Evolutionary conservation across 2,797 vertebrate genomes (phyloP).

Genomic region (Prionace glauca): DNA sequence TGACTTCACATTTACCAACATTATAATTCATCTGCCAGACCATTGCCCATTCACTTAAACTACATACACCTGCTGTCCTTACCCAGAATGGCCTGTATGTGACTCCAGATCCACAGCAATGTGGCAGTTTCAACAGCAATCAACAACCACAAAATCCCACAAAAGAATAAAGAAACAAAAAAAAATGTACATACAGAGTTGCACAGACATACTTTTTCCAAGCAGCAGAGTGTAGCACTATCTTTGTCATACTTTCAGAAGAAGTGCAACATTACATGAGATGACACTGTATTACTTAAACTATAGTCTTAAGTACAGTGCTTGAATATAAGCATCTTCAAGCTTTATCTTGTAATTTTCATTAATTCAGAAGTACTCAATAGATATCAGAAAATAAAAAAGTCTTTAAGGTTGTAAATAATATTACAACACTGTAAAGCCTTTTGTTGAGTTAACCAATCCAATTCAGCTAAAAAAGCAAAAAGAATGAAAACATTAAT

Average conservation of each 20-base stretch:
- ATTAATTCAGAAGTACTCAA: neutral
- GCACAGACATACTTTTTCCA: neutral
- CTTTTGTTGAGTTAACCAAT: neutral
- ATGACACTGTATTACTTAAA: neutral
- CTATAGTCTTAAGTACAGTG: neutral
- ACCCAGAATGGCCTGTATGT: too few relatives aligned
- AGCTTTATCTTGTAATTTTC: neutral
- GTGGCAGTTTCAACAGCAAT: too few relatives aligned
- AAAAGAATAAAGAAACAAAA: neutral
- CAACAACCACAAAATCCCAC: too few relatives aligned
- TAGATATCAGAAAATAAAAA: neutral
- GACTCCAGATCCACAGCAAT: too few relatives aligned
- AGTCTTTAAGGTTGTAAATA: neutral
- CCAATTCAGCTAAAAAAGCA: neutral
- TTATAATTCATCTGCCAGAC: too few relatives aligned
- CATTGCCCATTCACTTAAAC: too few relatives aligned
- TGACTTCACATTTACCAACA: too few relatives aligned
- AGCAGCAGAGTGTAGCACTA: neutral
- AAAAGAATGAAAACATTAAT: neutral
- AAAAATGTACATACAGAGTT: neutral
- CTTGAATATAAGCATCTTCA: neutral
- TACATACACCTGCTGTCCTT: too few relatives aligned
- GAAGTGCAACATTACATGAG: neutral
- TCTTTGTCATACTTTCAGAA: neutral
- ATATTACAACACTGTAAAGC: neutral